Conservation (phyloP, 2,888 invertebrate species). For the Cheilosia vulpina region DNA sequence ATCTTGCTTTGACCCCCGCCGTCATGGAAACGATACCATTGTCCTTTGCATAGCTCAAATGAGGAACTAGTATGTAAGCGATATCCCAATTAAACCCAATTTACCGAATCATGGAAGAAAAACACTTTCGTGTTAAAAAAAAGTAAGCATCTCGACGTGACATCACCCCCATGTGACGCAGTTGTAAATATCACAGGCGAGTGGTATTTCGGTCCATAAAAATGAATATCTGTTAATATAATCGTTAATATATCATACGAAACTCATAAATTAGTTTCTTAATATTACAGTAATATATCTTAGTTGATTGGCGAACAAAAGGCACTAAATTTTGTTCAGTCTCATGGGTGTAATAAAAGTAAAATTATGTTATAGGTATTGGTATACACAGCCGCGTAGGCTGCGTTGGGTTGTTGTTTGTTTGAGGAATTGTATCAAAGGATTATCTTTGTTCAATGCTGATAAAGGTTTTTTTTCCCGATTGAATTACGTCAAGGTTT, state of each 20-base stretch:
- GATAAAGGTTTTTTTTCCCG: neutral
- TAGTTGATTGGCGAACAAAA: constrained; percentile 40
- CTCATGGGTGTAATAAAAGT: constrained; percentile 23
- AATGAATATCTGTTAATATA: constrained; percentile 53
- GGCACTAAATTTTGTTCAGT: constrained; percentile 30
- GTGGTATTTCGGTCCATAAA: constrained; percentile 38
- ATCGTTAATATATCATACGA: constrained; percentile 54
- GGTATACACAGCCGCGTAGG: neutral
- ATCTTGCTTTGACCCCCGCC: constrained; percentile 41
- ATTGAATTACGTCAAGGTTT: too few species aligned
- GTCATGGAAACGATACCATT: constrained; percentile 33
- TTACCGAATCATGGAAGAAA: constrained; percentile 51
- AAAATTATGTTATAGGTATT: constrained; percentile 7
- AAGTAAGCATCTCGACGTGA: constrained; percentile 58
- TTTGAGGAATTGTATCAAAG: constrained; percentile 1
- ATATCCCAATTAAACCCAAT: constrained; percentile 65
- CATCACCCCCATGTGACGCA: constrained; percentile 43
- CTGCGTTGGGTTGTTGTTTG: neutral
- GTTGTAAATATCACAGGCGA: constrained; percentile 24
- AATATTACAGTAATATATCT: constrained; percentile 54
- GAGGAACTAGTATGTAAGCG: constrained; percentile 34
- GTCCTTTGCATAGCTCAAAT: constrained; percentile 43
- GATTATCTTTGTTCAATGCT: constrained; percentile 7
- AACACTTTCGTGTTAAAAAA: constrained; percentile 53
- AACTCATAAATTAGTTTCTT: constrained; percentile 56